These are phyloP conservation scores for Saccostrea glomerata DNA, from an alignment of 1,140 invertebrate species.

Conservation along the genomic window DNA sequence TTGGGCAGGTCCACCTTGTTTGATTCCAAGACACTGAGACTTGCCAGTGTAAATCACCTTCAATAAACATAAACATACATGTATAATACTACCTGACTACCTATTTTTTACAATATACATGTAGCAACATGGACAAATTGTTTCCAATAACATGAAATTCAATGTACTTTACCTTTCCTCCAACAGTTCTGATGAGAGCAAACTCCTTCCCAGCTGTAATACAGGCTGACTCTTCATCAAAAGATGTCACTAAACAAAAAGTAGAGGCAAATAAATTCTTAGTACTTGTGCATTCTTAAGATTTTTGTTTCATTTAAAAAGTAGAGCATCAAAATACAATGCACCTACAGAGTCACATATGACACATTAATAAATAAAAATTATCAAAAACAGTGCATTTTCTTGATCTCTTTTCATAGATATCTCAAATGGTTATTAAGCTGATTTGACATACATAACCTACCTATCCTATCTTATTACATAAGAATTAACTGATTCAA, in stretches of 20 bases:
- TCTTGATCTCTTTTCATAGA: too few relatives aligned
- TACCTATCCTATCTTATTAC: too few relatives aligned
- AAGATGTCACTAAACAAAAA: slow-evolving; percentile 78
- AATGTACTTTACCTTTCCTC: slow-evolving; percentile 85
- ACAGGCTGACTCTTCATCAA: slow-evolving; percentile 84
- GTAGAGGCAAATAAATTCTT: too few relatives aligned
- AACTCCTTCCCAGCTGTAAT: slow-evolving; percentile 92
- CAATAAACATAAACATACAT: slow-evolving; percentile 42
- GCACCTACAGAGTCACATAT: too few relatives aligned
- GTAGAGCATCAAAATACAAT: neutral
- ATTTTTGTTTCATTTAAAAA: too few relatives aligned
- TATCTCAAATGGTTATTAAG: too few relatives aligned
- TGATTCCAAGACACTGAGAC: slow-evolving; percentile 86
- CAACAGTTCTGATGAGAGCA: slow-evolving; percentile 86
- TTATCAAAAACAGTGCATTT: too few relatives aligned
- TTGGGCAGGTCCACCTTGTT: slow-evolving; percentile 82
- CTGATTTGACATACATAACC: too few relatives aligned
- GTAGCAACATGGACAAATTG: neutral
- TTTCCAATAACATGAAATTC: neutral
- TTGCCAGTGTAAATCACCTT: slow-evolving; percentile 89
- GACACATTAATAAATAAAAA: too few relatives aligned
- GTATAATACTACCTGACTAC: neutral
- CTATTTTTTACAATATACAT: too few relatives aligned
- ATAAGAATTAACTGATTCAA: too few relatives aligned
- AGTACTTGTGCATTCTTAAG: too few relatives aligned